Conservation (phyloP, 2,797 vertebrate species). For the Pipistrellus nathusii region DNA sequence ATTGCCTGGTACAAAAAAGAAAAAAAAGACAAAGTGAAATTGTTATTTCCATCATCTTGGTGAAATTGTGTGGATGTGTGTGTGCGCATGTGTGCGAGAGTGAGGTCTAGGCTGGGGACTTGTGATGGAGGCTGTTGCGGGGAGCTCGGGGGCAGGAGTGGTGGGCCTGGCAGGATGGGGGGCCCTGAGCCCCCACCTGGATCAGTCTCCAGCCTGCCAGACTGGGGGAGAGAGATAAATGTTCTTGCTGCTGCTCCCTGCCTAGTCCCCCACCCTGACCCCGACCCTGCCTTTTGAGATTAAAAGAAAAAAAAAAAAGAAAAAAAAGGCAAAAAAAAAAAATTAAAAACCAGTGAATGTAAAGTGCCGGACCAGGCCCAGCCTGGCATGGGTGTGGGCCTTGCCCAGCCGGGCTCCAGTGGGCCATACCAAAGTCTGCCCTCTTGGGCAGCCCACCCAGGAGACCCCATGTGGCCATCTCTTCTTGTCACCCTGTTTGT, state of each 20-base stretch:
- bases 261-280: constrained; percentile 10
- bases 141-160: not conserved
- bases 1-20: constrained; percentile 75
- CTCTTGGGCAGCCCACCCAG: not conserved
- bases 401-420: not conserved
- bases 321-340: constrained; percentile 31
- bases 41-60: constrained; percentile 74
- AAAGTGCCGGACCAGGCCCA: constrained; percentile 43
- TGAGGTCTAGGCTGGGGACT: constrained; percentile 26
- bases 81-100: not conserved
- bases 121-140: not conserved
- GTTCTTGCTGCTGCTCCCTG: constrained; percentile 40
- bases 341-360: constrained; percentile 81
- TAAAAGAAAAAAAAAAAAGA: not conserved
- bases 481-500: not conserved
- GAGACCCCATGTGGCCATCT: not conserved
- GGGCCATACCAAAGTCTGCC: constrained; percentile 59
- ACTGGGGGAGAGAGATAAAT: not conserved
- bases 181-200: not conserved
- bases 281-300: constrained; percentile 66
- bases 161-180: not conserved
- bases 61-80: constrained; percentile 44
- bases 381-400: not conserved
- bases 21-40: constrained; percentile 66
- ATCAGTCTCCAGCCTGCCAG: not conserved